Evolutionary conservation across 2,113 vertebrate species (phyloP).

Genomic region (Varanus salvator): DNA sequence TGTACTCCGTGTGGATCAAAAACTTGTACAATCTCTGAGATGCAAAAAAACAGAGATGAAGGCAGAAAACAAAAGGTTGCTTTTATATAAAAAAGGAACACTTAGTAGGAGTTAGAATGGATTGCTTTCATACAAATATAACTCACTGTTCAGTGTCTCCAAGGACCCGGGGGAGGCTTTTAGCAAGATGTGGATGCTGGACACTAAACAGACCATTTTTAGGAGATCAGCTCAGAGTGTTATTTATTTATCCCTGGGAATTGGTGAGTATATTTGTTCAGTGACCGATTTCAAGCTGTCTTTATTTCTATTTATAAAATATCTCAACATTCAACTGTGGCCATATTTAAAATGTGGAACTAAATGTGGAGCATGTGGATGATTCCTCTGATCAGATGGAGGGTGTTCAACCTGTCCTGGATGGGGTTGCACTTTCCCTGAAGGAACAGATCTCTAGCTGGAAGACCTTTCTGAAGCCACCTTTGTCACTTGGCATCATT

Average conservation of each 20-base stretch:
- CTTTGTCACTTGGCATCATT: too few relatives aligned
- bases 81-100: not conserved
- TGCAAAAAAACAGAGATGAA: not conserved
- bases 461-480: too few relatives aligned
- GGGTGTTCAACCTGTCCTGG: too few relatives aligned
- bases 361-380: not conserved
- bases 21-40: slow-evolving; percentile 8
- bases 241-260: slow-evolving; percentile 41
- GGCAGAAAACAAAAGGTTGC: not conserved
- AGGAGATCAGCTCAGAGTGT: slow-evolving; percentile 20
- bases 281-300: slow-evolving; percentile 44
- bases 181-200: slow-evolving; percentile 3
- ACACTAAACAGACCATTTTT: not conserved
- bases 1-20: not conserved
- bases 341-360: not conserved
- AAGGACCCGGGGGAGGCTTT: not conserved
- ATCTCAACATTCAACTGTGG: slow-evolving; percentile 22
- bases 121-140: slow-evolving; percentile 20
- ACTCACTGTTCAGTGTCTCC: not conserved
- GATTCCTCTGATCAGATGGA: too few relatives aligned
- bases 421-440: too few relatives aligned
- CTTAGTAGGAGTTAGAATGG: slow-evolving; percentile 19
- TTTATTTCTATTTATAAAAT: slow-evolving; percentile 48
- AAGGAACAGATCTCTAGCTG: too few relatives aligned
- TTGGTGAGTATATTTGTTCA: slow-evolving; percentile 38